A percentile compares a stretch with the other conserved stretches of the same genome.
phyloP scores from a whole-genome alignment of 2,888 invertebrate genomes.

The Capitulum mitella region DNA sequence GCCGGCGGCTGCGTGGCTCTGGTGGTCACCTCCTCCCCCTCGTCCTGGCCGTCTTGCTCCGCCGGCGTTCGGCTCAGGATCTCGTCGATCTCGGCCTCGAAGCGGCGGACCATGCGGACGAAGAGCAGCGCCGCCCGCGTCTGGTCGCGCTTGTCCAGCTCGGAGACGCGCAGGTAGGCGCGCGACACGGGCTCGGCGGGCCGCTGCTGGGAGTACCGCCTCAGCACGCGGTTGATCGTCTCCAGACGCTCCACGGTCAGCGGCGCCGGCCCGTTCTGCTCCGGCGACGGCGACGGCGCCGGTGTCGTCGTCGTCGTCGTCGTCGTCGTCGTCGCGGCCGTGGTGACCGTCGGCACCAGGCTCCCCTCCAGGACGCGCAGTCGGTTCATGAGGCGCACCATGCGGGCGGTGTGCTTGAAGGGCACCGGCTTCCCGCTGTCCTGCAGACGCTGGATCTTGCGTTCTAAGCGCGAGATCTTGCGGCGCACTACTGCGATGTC shows the following conservation, averaged over 20 bases:
- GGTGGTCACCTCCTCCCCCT: no score
- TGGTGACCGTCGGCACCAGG: not conserved
- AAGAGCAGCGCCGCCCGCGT: not conserved
- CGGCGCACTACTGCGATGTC: not conserved
- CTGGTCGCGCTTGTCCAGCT: not conserved
- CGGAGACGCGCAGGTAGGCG: not conserved
- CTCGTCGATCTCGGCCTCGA: not conserved
- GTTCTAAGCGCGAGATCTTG: not conserved
- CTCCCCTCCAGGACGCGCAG: not conserved
- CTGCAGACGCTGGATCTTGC: not conserved
- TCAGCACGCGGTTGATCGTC: slow-evolving; percentile 73
- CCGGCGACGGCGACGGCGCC: not conserved
- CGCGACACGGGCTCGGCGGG: slow-evolving; percentile 3
- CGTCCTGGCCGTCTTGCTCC: not conserved
- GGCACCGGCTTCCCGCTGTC: not conserved
- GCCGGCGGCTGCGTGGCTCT: not conserved
- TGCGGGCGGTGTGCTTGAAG: not conserved
- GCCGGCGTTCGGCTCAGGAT: not conserved
- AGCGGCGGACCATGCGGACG: not conserved
- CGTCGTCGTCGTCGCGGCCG: not conserved
- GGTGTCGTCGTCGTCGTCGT: not conserved
- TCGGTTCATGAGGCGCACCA: not conserved
- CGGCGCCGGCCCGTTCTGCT: not conserved
- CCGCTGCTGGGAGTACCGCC: slow-evolving; percentile 48
- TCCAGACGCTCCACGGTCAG: slow-evolving; percentile 83